A percentile compares a stretch with the other conserved stretches of the same genome.
phyloP scores from a whole-genome alignment of 2,888 invertebrate species.

The Clepsis dumicolana region DNA sequence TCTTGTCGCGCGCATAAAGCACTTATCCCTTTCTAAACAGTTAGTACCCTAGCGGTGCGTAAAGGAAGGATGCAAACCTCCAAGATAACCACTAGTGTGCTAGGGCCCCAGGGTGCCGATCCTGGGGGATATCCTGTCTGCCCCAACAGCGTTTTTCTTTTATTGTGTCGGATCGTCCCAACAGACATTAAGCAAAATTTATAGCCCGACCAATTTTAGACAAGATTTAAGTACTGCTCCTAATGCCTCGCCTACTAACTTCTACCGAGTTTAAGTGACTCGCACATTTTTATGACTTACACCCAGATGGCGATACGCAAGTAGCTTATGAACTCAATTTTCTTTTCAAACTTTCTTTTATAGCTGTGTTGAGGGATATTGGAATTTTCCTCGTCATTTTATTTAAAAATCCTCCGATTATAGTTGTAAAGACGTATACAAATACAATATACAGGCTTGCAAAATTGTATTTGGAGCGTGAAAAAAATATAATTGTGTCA shows the following conservation, averaged over 20 bases:
- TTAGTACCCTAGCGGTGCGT: too few relatives aligned
- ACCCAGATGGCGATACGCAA: slow-evolving; percentile 34
- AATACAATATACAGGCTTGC: too few relatives aligned
- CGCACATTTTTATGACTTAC: slow-evolving; percentile 54
- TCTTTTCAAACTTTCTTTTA: slow-evolving; percentile 21
- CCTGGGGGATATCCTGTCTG: slow-evolving; percentile 45
- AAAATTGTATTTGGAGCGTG: not conserved
- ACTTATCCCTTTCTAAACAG: too few relatives aligned
- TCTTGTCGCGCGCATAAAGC: too few relatives aligned
- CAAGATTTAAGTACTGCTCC: slow-evolving; percentile 67
- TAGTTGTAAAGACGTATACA: not conserved
- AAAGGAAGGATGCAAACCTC: too few relatives aligned
- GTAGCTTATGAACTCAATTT: slow-evolving; percentile 25
- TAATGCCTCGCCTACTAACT: slow-evolving; percentile 56
- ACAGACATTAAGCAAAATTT: slow-evolving; percentile 71
- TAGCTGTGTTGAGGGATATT: slow-evolving; percentile 15
- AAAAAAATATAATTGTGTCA: not conserved
- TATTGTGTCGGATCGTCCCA: slow-evolving; percentile 66
- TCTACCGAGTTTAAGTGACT: slow-evolving; percentile 51
- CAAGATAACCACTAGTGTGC: too few relatives aligned
- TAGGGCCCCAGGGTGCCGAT: not conserved
- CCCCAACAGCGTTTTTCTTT: slow-evolving; percentile 47
- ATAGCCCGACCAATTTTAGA: slow-evolving; percentile 67
- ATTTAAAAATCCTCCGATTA: slow-evolving; percentile 6
- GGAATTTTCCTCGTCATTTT: slow-evolving; percentile 7